These are phyloP conservation scores for Nannobrachium achirus DNA, from an alignment of 2,113 vertebrate genomes.

Conservation along the genomic window DNA sequence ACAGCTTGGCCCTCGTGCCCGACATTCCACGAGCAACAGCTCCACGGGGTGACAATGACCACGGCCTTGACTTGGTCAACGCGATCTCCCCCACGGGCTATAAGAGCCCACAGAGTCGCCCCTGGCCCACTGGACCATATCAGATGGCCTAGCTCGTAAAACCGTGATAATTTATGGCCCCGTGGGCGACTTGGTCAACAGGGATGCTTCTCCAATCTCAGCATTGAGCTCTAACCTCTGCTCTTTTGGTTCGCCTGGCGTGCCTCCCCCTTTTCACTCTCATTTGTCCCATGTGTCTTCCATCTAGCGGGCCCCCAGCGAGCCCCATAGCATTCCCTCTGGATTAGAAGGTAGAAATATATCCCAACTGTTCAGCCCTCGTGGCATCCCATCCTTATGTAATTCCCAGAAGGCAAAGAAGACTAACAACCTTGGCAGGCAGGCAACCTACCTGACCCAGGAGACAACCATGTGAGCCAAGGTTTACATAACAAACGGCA, in stretches of 20 bases:
- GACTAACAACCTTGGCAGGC: conserved; percentile 66
- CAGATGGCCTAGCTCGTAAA: conserved; percentile 53
- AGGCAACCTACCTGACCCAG: conserved; percentile 59
- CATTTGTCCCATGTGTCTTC: conserved; percentile 42
- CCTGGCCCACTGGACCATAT: conserved; percentile 38
- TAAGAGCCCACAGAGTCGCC: conserved; percentile 9
- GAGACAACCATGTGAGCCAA: conserved; percentile 50
- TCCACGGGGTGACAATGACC: conserved; percentile 58
- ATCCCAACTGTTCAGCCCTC: conserved; percentile 27
- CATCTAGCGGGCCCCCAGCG: background rate
- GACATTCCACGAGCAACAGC: conserved; percentile 68
- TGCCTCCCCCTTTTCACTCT: background rate
- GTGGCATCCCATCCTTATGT: conserved; percentile 57
- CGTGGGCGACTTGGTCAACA: conserved; percentile 22
- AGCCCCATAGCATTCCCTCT: conserved; percentile 37
- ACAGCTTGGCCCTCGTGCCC: conserved; percentile 64
- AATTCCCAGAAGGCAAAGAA: conserved; percentile 56
- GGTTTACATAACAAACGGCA: conserved; percentile 74
- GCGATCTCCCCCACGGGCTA: background rate
- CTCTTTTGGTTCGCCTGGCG: conserved; percentile 28
- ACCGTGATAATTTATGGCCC: conserved; percentile 50
- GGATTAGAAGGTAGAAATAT: conserved; percentile 42
- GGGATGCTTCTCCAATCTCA: conserved; percentile 24
- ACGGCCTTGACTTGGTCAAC: conserved; percentile 60
- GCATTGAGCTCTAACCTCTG: conserved; percentile 40